Percentiles rank a stretch among this genome's conserved stretches.
Conservation (phyloP, 2,113 vertebrate genomes). For the Gracilinanus agilis region DNA sequence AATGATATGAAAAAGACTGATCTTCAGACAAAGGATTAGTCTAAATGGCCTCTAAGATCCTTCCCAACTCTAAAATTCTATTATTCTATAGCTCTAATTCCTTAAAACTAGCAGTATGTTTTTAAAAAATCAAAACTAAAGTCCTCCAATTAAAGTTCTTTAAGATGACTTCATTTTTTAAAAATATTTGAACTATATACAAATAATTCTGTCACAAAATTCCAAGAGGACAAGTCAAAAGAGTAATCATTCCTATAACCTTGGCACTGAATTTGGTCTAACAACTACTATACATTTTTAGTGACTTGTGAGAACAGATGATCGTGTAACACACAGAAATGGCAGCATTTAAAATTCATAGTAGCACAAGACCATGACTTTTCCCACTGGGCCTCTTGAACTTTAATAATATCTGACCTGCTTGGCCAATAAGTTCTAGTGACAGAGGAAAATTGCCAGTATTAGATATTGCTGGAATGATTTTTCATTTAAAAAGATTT, state of each 20-base stretch:
- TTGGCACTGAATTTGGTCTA: conserved; percentile 82
- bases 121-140: background rate
- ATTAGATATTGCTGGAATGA: conserved; percentile 82
- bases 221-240: conserved; percentile 75
- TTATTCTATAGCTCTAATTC: background rate
- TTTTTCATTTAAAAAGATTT: conserved; percentile 85
- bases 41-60: background rate
- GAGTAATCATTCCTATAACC: conserved; percentile 79
- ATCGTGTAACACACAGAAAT: conserved; percentile 84
- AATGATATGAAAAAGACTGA: background rate
- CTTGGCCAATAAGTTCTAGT: conserved; percentile 85
- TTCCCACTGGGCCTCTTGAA: conserved; percentile 84
- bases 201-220: conserved; percentile 68
- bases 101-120: background rate
- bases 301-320: conserved; percentile 83
- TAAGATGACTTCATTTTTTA: conserved; percentile 39
- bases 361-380: conserved; percentile 86
- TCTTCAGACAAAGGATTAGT: background rate
- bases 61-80: background rate
- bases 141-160: conserved; percentile 29
- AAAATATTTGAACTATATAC: conserved; percentile 47
- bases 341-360: conserved; percentile 88
- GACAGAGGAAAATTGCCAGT: conserved; percentile 84
- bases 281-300: conserved; percentile 83
- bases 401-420: conserved; percentile 88